Conservation (phyloP, 2,113 vertebrate species). For the Halcyon malimbica region DNA sequence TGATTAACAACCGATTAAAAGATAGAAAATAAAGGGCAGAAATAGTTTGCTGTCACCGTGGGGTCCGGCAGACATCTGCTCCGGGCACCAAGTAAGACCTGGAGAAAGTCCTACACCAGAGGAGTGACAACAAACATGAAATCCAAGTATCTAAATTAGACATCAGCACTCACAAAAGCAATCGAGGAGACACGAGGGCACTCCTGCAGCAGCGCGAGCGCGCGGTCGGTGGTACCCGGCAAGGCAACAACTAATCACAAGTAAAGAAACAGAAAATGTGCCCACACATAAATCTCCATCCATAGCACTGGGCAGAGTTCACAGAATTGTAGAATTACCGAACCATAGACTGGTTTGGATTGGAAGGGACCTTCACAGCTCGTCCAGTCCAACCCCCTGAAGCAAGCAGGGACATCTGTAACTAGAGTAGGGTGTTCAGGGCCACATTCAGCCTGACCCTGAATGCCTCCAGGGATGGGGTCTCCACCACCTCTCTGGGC, state of each 20-base stretch:
- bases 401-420: too few relatives aligned
- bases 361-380: too few relatives aligned
- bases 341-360: too few relatives aligned
- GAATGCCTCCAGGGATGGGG: too few relatives aligned
- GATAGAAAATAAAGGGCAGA: conserved; percentile 17
- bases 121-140: background rate
- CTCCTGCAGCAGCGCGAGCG: rapidly evolving
- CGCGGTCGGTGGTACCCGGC: background rate
- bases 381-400: too few relatives aligned
- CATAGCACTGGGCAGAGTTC: background rate
- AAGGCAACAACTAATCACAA: rapidly evolving
- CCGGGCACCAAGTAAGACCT: rapidly evolving
- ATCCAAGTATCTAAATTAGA: background rate
- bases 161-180: background rate
- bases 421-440: too few relatives aligned
- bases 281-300: background rate
- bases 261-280: background rate
- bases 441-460: too few relatives aligned
- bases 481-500: too few relatives aligned
- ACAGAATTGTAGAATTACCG: too few relatives aligned
- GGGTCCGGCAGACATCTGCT: background rate
- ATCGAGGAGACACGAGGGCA: background rate
- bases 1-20: conserved; percentile 3
- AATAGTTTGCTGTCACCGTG: background rate
- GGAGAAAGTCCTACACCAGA: rapidly evolving